Percentiles rank a stretch among this genome's conserved stretches.
These are phyloP conservation scores for Pelecanus crispus DNA, from an alignment of 2,113 vertebrate species.

Conservation along the genomic window DNA sequence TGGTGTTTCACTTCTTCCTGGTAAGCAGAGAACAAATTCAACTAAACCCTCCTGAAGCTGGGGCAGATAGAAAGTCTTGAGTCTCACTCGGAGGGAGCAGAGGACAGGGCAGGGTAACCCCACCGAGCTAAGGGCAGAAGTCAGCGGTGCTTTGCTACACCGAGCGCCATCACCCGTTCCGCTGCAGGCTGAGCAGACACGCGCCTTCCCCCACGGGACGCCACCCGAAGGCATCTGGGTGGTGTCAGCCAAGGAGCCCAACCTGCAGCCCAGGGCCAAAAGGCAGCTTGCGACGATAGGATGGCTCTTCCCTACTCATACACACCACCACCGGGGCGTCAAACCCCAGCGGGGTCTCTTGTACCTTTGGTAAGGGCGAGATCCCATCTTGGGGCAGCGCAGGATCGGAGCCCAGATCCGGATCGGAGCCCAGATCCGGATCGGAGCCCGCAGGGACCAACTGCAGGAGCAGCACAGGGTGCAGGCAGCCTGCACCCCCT, in stretches of 20 bases:
- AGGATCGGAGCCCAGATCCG: not conserved
- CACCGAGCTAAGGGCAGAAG: accelerated
- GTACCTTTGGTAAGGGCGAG: not conserved
- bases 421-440: no score
- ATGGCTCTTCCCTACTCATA: not conserved
- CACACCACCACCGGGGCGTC: not conserved
- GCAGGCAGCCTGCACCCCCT: not conserved
- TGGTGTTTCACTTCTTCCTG: slow-evolving; percentile 93
- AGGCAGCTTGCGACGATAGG: not conserved
- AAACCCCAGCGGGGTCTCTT: not conserved
- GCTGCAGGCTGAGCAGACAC: not conserved
- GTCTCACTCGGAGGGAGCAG: accelerated
- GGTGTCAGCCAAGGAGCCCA: not conserved
- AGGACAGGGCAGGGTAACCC: not conserved
- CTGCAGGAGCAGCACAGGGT: not conserved
- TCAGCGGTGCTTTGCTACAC: not conserved
- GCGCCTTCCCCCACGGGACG: accelerated
- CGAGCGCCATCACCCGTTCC: not conserved
- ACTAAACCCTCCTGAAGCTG: accelerated
- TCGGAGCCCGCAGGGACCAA: not conserved
- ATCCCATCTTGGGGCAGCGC: not conserved
- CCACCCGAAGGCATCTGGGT: not conserved
- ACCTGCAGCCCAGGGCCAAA: not conserved
- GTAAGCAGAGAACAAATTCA: slow-evolving; percentile 49
- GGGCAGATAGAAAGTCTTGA: accelerated